Conservation (phyloP, 2,113 vertebrate species). For the Pitta sordida region DNA sequence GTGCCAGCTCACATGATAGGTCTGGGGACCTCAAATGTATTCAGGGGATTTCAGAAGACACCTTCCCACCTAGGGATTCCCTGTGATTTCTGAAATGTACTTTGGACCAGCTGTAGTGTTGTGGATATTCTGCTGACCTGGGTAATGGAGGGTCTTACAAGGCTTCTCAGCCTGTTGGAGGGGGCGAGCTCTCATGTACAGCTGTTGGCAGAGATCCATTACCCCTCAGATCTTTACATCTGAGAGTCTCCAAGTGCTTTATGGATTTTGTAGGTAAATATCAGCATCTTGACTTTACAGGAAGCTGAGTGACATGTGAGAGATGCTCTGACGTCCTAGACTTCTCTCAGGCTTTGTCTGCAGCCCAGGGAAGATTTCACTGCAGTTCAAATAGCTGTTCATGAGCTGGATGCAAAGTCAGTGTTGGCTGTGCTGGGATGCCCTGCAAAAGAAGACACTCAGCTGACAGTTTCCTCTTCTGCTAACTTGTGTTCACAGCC, state of each 20-base stretch:
- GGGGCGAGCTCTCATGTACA: not conserved
- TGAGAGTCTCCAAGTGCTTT: not conserved
- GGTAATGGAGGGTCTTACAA: rapidly evolving
- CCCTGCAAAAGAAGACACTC: not conserved
- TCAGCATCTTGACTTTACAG: not conserved
- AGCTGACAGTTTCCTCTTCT: not conserved
- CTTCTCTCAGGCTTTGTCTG: not conserved
- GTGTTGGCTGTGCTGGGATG: not conserved
- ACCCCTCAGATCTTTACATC: not conserved
- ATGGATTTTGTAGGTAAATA: not conserved
- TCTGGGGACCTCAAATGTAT: not conserved
- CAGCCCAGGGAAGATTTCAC: not conserved
- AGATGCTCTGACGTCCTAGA: not conserved
- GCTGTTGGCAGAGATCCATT: not conserved
- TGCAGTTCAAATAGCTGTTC: not conserved
- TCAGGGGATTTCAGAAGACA: not conserved
- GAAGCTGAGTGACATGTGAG: not conserved
- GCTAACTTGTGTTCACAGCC: not conserved
- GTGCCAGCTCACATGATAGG: not conserved
- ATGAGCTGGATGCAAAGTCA: not conserved
- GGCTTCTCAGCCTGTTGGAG: not conserved
- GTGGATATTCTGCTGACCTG: not conserved
- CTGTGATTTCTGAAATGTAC: not conserved
- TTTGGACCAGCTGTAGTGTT: not conserved
- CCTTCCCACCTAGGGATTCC: not conserved